These are phyloP conservation scores for Petrocephalus schoutedeni DNA, from an alignment of 2,797 vertebrate genomes.

Conservation along the genomic window DNA sequence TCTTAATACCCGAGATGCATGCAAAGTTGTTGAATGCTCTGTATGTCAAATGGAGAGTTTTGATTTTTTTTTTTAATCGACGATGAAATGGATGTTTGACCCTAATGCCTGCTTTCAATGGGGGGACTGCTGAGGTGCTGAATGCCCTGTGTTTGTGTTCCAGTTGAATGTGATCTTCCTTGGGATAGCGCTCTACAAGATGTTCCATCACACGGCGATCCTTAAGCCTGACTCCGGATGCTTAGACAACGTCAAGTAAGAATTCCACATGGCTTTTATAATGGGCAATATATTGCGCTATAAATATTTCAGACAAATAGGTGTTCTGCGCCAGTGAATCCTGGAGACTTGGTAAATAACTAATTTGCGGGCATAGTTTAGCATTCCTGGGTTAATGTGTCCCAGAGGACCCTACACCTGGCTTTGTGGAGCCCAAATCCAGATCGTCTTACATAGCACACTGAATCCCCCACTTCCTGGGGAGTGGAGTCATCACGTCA, in stretches of 20 bases:
- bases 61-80: background rate
- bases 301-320: background rate
- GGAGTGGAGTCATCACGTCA: slow-evolving; percentile 1
- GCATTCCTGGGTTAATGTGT: background rate
- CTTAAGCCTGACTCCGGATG: slow-evolving; percentile 96
- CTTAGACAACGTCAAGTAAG: slow-evolving; percentile 99
- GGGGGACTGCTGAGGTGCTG: background rate
- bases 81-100: slow-evolving; percentile 26
- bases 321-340: background rate
- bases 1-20: slow-evolving; percentile 45
- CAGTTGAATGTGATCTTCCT: slow-evolving; percentile 98
- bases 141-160: slow-evolving; percentile 34
- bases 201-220: slow-evolving; percentile 98
- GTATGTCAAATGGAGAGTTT: background rate
- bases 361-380: background rate
- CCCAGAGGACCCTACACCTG: background rate
- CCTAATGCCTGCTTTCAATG: background rate
- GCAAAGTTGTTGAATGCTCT: slow-evolving; percentile 39
- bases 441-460: background rate
- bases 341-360: slow-evolving; percentile 12
- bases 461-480: background rate
- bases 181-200: slow-evolving; percentile 97
- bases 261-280: slow-evolving; percentile 31
- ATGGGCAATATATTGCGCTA: background rate
- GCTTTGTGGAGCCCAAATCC: background rate